Evolutionary conservation across 2,797 vertebrate genomes (phyloP).

Genomic region (Melanotaenia pygmaea): DNA sequence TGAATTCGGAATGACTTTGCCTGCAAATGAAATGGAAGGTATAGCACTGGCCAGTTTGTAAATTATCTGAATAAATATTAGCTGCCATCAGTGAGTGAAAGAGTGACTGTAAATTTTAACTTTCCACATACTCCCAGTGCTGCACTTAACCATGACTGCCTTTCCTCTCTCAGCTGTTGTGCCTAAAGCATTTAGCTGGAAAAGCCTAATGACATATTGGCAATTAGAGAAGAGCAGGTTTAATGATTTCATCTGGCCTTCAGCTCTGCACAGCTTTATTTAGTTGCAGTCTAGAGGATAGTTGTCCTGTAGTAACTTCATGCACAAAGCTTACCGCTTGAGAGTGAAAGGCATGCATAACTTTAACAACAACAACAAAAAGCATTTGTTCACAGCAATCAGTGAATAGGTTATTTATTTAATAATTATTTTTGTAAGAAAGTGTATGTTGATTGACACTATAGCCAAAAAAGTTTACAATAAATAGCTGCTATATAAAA

Average conservation of each 20-base stretch:
- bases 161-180: constrained; percentile 23
- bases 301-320: constrained; percentile 43
- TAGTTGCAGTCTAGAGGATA: constrained; percentile 41
- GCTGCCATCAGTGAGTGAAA: constrained; percentile 21
- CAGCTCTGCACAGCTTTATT: constrained; percentile 38
- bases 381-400: constrained; percentile 22
- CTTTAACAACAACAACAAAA: constrained; percentile 14
- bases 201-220: constrained; percentile 54
- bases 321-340: constrained; percentile 23
- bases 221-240: constrained; percentile 62
- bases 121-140: constrained; percentile 18
- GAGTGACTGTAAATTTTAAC: constrained; percentile 32
- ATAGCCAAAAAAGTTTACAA: background rate
- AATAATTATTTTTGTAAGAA: constrained; percentile 6
- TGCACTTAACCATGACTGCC: constrained; percentile 1
- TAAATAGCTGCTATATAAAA: background rate
- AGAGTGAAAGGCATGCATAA: constrained; percentile 6
- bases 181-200: constrained; percentile 37
- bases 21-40: constrained; percentile 36
- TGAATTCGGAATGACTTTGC: constrained; percentile 32
- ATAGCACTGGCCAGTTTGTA: constrained; percentile 13
- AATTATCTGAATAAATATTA: constrained; percentile 50
- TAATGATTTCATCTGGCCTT: constrained; percentile 54
- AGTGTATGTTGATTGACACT: background rate
- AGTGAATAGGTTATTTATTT: constrained; percentile 12